Conservation (phyloP, 2,797 vertebrate species). For the Jordanella pulchra region DNA sequence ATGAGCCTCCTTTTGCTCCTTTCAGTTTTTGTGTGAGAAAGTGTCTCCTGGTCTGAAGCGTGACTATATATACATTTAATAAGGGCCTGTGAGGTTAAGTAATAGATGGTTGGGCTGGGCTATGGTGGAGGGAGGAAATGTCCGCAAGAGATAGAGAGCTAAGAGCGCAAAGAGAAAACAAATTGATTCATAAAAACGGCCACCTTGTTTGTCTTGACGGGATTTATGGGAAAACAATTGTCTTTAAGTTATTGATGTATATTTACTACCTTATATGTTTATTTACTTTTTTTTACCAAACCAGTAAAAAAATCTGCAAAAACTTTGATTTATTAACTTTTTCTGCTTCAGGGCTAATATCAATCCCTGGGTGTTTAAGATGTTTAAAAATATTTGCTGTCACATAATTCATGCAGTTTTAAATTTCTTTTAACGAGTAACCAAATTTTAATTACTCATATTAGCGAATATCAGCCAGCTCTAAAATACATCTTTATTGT, state of each 20-base stretch:
- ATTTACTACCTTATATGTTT: neutral
- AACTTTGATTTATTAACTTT: slow-evolving; percentile 43
- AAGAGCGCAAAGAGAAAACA: slow-evolving; percentile 67
- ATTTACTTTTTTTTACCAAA: slow-evolving; percentile 9
- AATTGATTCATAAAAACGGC: slow-evolving; percentile 68
- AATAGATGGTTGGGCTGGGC: slow-evolving; percentile 78
- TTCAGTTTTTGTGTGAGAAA: slow-evolving; percentile 74
- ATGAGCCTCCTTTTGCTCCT: slow-evolving; percentile 48
- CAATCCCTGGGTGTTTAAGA: neutral
- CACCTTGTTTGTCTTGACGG: slow-evolving; percentile 53
- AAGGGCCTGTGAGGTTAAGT: slow-evolving; percentile 79
- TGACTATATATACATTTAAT: slow-evolving; percentile 88
- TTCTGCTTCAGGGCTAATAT: neutral
- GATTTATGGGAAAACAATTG: slow-evolving; percentile 20
- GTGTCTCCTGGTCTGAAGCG: slow-evolving; percentile 72
- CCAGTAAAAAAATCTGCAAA: slow-evolving; percentile 24
- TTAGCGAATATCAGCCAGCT: neutral
- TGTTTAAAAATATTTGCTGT: neutral
- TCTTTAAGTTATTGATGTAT: neutral
- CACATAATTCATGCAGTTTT: neutral
- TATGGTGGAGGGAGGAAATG: slow-evolving; percentile 73
- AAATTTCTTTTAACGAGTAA: neutral
- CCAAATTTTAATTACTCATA: neutral
- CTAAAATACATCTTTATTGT: neutral
- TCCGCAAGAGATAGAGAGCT: slow-evolving; percentile 69